Conservation (phyloP, 2,113 vertebrate species). For the Megaceryle torquata region DNA sequence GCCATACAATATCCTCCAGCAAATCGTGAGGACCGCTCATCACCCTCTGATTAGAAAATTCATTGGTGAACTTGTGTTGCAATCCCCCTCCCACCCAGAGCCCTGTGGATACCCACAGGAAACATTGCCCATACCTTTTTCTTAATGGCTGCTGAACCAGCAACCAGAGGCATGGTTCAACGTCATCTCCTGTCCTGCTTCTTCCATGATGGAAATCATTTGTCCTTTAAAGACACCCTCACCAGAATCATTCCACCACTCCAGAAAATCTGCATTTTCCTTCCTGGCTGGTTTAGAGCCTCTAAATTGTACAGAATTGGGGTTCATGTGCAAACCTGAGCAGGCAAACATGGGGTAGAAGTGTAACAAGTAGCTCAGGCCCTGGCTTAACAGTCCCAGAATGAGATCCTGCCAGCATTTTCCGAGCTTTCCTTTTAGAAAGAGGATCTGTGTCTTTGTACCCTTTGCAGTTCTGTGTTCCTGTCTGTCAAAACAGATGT, state of each 20-base stretch:
- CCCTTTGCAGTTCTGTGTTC: not conserved
- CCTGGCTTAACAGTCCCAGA: not conserved
- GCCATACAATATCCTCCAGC: not conserved
- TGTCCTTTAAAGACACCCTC: not conserved
- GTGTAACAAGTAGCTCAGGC: not conserved
- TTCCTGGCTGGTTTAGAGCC: not conserved
- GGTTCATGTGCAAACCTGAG: not conserved
- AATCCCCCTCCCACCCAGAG: not conserved
- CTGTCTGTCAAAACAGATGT: not conserved
- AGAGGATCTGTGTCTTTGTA: not conserved
- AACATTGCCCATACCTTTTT: not conserved
- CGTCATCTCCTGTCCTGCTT: not conserved
- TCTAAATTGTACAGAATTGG: not conserved
- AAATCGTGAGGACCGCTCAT: not conserved
- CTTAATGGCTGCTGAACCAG: not conserved
- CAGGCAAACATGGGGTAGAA: not conserved
- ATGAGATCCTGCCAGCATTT: not conserved
- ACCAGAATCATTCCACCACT: not conserved
- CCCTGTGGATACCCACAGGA: not conserved
- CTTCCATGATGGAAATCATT: not conserved
- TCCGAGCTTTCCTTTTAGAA: not conserved
- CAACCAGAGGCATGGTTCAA: not conserved
- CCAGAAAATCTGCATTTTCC: not conserved
- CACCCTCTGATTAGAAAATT: not conserved
- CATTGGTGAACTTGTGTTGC: not conserved